Evolutionary conservation across 30 jellyfish, hydroid and myxozoan species (phyloP).

Genomic region (Nemopilema nomurai): DNA sequence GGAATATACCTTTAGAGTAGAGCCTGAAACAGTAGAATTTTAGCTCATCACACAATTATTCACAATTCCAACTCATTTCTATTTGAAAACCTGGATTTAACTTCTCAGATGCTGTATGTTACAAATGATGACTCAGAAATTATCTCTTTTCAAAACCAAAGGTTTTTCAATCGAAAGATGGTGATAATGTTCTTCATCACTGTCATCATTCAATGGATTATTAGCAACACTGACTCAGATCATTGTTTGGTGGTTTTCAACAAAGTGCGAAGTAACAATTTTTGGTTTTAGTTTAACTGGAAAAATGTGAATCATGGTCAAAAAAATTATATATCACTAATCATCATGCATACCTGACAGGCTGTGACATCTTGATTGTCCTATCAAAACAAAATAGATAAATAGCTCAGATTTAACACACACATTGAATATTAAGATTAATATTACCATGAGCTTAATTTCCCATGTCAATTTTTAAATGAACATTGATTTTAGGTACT

Average conservation of each 20-base stretch:
- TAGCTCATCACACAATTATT: no score
- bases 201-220: conserved; percentile 7
- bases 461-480: no score
- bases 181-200: conserved; percentile 41
- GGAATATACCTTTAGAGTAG: conserved; percentile 83
- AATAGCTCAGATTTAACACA: conserved; percentile 5
- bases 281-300: no score
- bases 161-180: conserved; percentile 44
- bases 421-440: no score
- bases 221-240: no score
- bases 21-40: conserved; percentile 56
- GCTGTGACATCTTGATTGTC: not conserved
- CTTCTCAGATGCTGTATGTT: not conserved
- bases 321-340: no score
- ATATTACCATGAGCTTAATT: no score
- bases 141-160: not conserved
- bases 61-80: no score
- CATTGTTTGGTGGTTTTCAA: no score
- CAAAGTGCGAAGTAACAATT: no score
- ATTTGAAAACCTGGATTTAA: no score
- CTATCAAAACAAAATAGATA: not conserved
- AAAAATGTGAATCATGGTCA: not conserved
- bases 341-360: not conserved
- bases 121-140: not conserved
- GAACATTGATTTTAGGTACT: no score